Evolutionary conservation across 2,113 vertebrate species (phyloP), one percentile per base, ranked within the genome.

Genomic region (Vanacampus margaritifer): DNA sequence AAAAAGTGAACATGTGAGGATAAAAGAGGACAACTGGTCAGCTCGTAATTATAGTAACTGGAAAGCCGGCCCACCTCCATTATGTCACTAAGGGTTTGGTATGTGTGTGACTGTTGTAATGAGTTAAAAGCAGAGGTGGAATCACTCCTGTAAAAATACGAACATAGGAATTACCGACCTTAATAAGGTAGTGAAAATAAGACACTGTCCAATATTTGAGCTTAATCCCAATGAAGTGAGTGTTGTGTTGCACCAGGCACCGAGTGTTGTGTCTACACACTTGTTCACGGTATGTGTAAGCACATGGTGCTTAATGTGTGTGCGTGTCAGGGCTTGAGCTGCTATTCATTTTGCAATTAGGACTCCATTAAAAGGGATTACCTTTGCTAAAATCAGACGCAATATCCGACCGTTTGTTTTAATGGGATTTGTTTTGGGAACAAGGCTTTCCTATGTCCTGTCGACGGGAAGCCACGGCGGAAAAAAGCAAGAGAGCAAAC

Each of bases 401-500:
- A 28, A 59, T 19, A 26, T 19, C 24, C 60, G 46, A 71, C 53
- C 62, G 60, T 45, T 66, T 77, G 74, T 80, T 86, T 69, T 24
- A 82, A 78, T 26, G 65, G 67, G 75, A 84, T 80, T 88, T 83
- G 65, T 65, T 26, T 72, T 65, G 9, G 37, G 67, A 74, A 64
- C 46, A 48, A 74, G 67, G 36, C 51, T 73, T 68, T 67, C 36
- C 37, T 76, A 35, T 41, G 51, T 32, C 46, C 71, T 35, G 65
- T 67, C 73, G 45, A 43, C 78, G 73, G 72, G 79, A 87, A 75
- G 48, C 50, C 67, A 63, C 39, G 1, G 69, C 77, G 71, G 2
- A 82, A 89, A 83, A 80, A 70, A 67, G 56, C 23, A 17, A 77
- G 67, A 53, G 62, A 80, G 77, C 78, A 78, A 84, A 82, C 70